Evolutionary conservation across 2,888 invertebrate species (phyloP).

Genomic region (Harmothoe impar): DNA sequence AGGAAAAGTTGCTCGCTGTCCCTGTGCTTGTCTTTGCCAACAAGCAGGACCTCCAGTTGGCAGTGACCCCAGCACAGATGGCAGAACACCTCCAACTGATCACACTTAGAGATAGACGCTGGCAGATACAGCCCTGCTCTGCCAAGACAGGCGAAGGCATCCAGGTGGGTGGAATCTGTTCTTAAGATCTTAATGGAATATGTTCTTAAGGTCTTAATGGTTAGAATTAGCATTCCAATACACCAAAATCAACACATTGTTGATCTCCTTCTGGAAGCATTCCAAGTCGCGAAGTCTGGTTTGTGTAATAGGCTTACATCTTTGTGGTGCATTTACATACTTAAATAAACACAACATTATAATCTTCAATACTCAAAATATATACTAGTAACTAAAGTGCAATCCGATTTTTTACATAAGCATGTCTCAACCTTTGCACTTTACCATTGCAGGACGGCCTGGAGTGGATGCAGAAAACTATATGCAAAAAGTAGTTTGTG

Average conservation of each 20-base stretch:
- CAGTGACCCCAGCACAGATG: conserved; percentile 90
- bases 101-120: conserved; percentile 94
- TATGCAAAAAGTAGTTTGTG: background rate
- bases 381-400: too few relatives aligned
- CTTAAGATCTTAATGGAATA: too few relatives aligned
- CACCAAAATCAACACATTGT: too few relatives aligned
- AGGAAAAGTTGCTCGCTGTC: conserved; percentile 94
- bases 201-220: too few relatives aligned
- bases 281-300: too few relatives aligned
- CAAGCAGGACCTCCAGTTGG: conserved; percentile 94
- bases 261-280: too few relatives aligned
- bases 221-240: too few relatives aligned
- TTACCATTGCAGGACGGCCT: background rate
- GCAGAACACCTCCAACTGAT: conserved; percentile 91
- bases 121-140: conserved; percentile 99
- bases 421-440: background rate
- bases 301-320: too few relatives aligned
- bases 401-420: too few relatives aligned
- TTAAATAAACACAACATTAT: too few relatives aligned
- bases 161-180: conserved; percentile 75
- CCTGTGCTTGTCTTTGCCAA: conserved; percentile 98
- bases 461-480: conserved; percentile 28
- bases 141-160: conserved; percentile 96
- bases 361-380: too few relatives aligned
- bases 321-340: too few relatives aligned